Evolutionary conservation across 2,888 invertebrate species (phyloP), one percentile per base, ranked within the genome.

Genomic region (Isoperla grammatica): DNA sequence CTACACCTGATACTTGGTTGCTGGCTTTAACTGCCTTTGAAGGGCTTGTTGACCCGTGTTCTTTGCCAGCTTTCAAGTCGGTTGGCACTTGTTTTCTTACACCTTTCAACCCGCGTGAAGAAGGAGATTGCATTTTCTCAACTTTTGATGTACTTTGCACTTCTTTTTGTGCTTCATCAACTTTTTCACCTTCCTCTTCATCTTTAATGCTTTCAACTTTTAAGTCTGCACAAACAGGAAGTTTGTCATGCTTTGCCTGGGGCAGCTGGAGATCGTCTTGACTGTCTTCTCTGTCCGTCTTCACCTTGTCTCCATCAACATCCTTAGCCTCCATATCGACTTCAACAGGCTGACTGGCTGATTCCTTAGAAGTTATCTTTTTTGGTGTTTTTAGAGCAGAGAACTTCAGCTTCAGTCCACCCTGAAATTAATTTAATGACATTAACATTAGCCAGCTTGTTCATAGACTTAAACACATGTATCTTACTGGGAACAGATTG

Each of bases 391-490:
- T 76, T 71, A 76, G 73, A 56, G 76, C 76, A 64, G 73, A 71
- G 57, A 79, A 76, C 68, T 78, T 78, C 62, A 79, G 68, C 68
- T 78, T 79, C 39, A 79, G 70, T 43, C 75, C 77, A 60, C 77
- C 78, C 75, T 77, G 65, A 40, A 66, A 64, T 45, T 50, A 49
- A 45, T 61, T 29, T 4, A 29, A 29, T 29, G 29, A 29, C 8
- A 29, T 29, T 8, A 29, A 29, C 29, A n/a, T n/a, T n/a, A n/a
- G n/a, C n/a, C n/a, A n/a, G n/a, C n/a, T n/a, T n/a, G n/a, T n/a
- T n/a, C n/a, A n/a, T n/a, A n/a, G n/a, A n/a, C n/a, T n/a, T n/a
- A n/a, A n/a, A n/a, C n/a, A n/a, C n/a, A n/a, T n/a, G n/a, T n/a
- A n/a, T n/a, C n/a, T n/a, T n/a, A n/a, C n/a, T n/a, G n/a, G n/a